Evolutionary conservation across 2,888 invertebrate genomes (phyloP), one percentile per base, ranked within the genome.

Genomic region (Athripsodes cinereus): DNA sequence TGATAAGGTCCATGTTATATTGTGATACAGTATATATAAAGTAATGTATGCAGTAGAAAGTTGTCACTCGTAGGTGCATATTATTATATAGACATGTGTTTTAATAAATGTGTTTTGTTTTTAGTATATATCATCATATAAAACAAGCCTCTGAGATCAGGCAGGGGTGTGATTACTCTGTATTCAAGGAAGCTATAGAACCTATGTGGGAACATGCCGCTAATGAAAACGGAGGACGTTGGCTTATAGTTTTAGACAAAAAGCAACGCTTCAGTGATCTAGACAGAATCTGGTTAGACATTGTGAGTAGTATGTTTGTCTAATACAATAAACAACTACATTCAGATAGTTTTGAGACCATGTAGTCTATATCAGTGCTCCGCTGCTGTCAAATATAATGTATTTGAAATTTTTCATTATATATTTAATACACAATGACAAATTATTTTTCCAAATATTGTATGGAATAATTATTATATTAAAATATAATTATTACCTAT

Each of bases 121-220:
- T 58, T 73, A 93, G 93, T 71, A 75, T 96, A 64, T 94, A 91
- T 76, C 94, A 95, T 72, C 92, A 95, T 69, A 92, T 95, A 68
- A 92, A 92, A 75, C 80, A 86, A 66, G 90, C 92, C 0, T 92
- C 92, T 65, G 92, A 91, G 69, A 76, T 96, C 58, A 84, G 85
- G 65, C 84, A 86, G 69, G 92, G 94, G 13, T 86, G 90, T 68
- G 95, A 96, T 75, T 96, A 95, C 74, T 87, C 88, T 1, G 80
- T 90, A 64, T 90, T 91, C 72, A 90, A 90, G 70, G 81, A 88
- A 75, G 94, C 93, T 2, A 88, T 96, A 65, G 84, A 89, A 65
- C 96, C 96, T 10, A 95, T 95, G 94, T 96, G 96, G 96, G 96
- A 96, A 75, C 96, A 96, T 71, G 84, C 83, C 49, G 85, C 86